Evolutionary conservation across 2,113 vertebrate genomes (phyloP).

Genomic region (Baryphthengus martii): DNA sequence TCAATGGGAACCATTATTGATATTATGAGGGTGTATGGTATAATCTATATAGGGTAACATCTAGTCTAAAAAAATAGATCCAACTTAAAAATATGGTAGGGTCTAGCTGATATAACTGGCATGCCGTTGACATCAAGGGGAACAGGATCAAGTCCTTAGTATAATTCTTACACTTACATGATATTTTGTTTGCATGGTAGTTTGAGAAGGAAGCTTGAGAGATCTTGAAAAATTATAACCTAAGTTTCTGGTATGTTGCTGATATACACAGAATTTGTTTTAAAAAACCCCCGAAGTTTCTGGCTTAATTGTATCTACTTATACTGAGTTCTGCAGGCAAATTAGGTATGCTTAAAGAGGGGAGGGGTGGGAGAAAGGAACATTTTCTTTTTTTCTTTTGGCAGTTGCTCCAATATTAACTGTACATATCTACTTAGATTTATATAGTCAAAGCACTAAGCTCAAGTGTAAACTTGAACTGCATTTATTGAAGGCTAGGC

Average conservation of each 20-base stretch:
- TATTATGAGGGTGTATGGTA: background rate
- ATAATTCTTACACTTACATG: background rate
- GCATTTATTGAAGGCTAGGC: background rate
- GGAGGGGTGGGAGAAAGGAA: background rate
- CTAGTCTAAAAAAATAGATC: background rate
- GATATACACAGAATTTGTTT: background rate
- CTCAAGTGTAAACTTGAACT: background rate
- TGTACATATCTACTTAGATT: background rate
- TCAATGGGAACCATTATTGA: background rate
- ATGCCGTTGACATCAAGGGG: background rate
- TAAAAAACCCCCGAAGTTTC: background rate
- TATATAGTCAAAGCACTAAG: background rate
- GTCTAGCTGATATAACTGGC: background rate
- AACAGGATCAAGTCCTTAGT: background rate
- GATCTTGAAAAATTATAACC: background rate
- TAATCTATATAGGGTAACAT: background rate
- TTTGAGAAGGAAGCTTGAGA: background rate
- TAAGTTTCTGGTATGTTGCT: background rate
- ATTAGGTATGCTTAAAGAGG: background rate
- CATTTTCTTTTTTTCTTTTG: background rate
- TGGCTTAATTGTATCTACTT: background rate
- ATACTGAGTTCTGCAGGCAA: background rate
- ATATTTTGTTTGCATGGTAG: rapidly evolving
- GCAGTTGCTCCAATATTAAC: background rate
- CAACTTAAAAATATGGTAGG: background rate